phyloP scores from a whole-genome alignment of 2,888 invertebrate genomes.

The Ophonus ardosiacus region DNA sequence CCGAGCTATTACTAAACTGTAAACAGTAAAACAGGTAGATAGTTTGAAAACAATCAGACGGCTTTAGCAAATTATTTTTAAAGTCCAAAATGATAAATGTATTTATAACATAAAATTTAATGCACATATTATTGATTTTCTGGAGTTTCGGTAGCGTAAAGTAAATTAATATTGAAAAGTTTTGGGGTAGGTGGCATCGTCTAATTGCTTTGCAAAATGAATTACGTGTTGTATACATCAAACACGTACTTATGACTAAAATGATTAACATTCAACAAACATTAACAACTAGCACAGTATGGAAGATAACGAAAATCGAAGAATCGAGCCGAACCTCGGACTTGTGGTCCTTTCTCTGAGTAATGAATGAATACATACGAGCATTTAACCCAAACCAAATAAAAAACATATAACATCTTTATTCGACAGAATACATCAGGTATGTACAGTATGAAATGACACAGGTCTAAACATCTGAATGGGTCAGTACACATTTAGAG shows the following conservation, averaged over 20 bases:
- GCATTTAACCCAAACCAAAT: background rate
- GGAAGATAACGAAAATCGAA: background rate
- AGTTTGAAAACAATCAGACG: background rate
- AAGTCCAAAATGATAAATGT: too few relatives aligned
- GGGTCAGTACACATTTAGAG: slow-evolving; percentile 6
- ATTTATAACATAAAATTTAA: too few relatives aligned
- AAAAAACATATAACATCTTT: background rate
- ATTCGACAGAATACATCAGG: background rate
- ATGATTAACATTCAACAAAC: too few relatives aligned
- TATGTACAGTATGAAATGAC: background rate
- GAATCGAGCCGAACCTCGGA: background rate
- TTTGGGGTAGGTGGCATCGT: too few relatives aligned
- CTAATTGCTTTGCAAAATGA: too few relatives aligned
- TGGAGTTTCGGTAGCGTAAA: too few relatives aligned
- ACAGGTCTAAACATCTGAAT: background rate
- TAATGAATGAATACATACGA: slow-evolving; percentile 3
- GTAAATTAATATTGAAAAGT: too few relatives aligned
- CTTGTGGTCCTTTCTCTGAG: background rate
- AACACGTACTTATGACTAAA: slow-evolving; percentile 4
- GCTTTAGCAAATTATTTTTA: too few relatives aligned
- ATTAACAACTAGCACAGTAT: background rate
- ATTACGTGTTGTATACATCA: background rate
- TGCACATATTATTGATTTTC: too few relatives aligned
- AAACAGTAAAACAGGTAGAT: background rate
- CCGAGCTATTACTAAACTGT: background rate